These are phyloP conservation scores for Discoglossus pictus DNA, from an alignment of 2,797 vertebrate genomes.

Conservation along the genomic window DNA sequence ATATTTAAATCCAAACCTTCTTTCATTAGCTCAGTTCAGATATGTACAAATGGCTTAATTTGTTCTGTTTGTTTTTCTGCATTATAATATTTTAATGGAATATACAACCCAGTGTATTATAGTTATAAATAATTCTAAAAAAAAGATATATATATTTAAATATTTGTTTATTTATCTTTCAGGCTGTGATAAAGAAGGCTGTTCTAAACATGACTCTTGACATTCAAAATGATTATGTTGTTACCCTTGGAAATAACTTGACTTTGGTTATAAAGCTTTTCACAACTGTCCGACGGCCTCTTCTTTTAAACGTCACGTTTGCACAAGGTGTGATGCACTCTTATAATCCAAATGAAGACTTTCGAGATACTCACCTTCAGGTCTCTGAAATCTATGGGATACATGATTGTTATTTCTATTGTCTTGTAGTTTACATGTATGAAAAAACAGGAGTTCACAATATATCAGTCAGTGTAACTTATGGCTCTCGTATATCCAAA, in stretches of 20 bases:
- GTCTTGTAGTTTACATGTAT: constrained; percentile 42
- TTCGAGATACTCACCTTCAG: constrained; percentile 27
- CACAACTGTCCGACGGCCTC: constrained; percentile 49
- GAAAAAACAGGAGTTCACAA: constrained; percentile 37
- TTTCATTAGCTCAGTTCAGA: no score
- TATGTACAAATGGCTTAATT: no score
- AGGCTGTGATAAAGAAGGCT: constrained; percentile 47
- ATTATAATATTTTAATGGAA: no score
- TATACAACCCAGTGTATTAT: no score
- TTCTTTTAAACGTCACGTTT: constrained; percentile 40
- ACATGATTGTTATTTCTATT: constrained; percentile 51
- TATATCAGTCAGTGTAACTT: constrained; percentile 37
- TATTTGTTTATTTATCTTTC: no score
- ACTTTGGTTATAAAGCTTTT: constrained; percentile 48
- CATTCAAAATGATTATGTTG: constrained; percentile 27
- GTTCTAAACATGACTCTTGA: constrained; percentile 49
- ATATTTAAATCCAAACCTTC: no score
- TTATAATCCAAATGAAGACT: constrained; percentile 12
- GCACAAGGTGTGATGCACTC: constrained; percentile 16
- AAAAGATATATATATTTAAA: no score
- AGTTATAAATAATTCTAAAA: no score
- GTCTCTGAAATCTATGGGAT: constrained; percentile 33
- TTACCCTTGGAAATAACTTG: constrained; percentile 37
- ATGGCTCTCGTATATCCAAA: constrained; percentile 29
- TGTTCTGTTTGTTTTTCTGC: no score